Conservation (phyloP, 2,797 vertebrate genomes). For the Pangasius krempfi region DNA sequence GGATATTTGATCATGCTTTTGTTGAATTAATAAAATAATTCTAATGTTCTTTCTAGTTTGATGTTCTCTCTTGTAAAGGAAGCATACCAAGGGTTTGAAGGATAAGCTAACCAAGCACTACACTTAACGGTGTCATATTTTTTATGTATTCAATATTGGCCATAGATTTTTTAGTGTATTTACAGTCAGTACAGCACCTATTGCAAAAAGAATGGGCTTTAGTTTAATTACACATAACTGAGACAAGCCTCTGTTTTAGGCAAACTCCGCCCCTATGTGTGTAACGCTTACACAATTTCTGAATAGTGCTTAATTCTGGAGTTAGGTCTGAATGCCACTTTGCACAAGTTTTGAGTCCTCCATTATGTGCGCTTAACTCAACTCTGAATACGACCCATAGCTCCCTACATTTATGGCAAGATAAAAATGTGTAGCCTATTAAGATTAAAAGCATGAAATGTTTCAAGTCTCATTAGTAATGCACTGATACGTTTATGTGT, state of each 20-base stretch:
- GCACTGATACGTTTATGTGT: background rate
- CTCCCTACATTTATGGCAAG: background rate
- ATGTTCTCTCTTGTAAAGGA: background rate
- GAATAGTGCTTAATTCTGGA: background rate
- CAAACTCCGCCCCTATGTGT: background rate
- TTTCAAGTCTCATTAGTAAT: background rate
- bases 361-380: background rate
- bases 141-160: background rate
- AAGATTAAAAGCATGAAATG: background rate
- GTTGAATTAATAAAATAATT: background rate
- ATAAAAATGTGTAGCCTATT: background rate
- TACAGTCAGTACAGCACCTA: background rate
- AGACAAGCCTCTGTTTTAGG: background rate
- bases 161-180: background rate
- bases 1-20: background rate
- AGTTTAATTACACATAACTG: background rate
- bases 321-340: background rate
- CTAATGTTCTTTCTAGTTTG: background rate
- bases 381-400: background rate
- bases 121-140: background rate
- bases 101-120: background rate
- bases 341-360: background rate
- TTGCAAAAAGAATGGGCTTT: no score
- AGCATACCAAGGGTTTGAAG: background rate
- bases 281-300: background rate